Percentiles rank a stretch among this genome's conserved stretches.
Conservation (phyloP, 2,888 invertebrate genomes). For the Netelia inedita region DNA sequence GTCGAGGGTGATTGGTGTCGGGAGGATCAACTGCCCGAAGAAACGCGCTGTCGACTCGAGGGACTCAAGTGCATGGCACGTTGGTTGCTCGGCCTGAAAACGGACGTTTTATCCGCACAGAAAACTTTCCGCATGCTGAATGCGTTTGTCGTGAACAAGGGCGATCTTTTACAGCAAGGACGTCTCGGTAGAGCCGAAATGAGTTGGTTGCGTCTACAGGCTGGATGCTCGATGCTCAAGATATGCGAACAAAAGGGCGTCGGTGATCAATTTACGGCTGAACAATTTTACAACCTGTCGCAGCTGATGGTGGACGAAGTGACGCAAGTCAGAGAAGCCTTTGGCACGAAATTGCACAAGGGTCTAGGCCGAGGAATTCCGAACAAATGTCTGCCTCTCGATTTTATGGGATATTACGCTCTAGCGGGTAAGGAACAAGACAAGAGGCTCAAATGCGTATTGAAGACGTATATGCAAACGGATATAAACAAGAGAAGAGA, state of each 20-base stretch:
- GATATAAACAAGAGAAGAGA: slow-evolving; percentile 96
- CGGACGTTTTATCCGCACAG: slow-evolving; percentile 94
- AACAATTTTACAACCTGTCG: slow-evolving; percentile 97
- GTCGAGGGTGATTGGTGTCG: slow-evolving; percentile 91
- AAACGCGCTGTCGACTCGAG: slow-evolving; percentile 96
- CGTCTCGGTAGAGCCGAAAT: slow-evolving; percentile 94
- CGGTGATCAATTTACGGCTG: slow-evolving; percentile 96
- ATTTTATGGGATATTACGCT: slow-evolving; percentile 98
- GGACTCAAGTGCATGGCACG: slow-evolving; percentile 98
- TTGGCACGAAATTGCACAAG: slow-evolving; percentile 97
- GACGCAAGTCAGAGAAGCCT: slow-evolving; percentile 94
- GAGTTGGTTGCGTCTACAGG: slow-evolving; percentile 96
- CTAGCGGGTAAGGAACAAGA: slow-evolving; percentile 96
- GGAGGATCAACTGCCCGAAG: slow-evolving; percentile 95
- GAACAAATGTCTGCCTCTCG: slow-evolving; percentile 95
- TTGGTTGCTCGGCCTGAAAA: slow-evolving; percentile 96
- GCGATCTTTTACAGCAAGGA: slow-evolving; percentile 93
- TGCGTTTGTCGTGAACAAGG: slow-evolving; percentile 97
- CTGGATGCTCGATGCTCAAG: slow-evolving; percentile 98
- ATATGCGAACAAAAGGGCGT: slow-evolving; percentile 98
- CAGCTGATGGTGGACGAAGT: slow-evolving; percentile 95
- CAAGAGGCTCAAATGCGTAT: slow-evolving; percentile 89
- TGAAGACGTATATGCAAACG: slow-evolving; percentile 93
- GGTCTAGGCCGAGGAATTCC: slow-evolving; percentile 93
- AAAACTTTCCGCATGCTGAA: slow-evolving; percentile 98